These are phyloP conservation scores for Ptychobarbus kaznakovi DNA, from an alignment of 2,797 vertebrate species.

Conservation along the genomic window DNA sequence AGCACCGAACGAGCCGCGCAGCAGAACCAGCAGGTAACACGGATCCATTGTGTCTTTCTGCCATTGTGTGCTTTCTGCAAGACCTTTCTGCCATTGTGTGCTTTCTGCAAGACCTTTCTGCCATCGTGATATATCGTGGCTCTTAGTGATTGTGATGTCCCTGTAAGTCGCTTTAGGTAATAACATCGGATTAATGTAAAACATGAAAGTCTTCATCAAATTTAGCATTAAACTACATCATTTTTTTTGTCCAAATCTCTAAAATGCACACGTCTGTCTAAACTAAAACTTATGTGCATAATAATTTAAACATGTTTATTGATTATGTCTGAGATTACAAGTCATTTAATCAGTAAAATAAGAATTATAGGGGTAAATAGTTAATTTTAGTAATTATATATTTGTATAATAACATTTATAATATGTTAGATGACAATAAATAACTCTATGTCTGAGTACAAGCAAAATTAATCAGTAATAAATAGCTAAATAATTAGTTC, in stretches of 20 bases:
- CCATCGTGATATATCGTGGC: background rate
- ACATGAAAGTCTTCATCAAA: background rate
- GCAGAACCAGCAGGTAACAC: slow-evolving; percentile 74
- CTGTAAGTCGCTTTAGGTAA: background rate
- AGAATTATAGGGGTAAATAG: background rate
- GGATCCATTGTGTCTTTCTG: slow-evolving; percentile 3
- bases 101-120: background rate
- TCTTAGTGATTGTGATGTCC: background rate
- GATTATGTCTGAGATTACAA: background rate
- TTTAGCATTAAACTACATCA: background rate
- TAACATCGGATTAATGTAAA: background rate
- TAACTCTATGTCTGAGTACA: background rate
- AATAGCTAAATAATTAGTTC: background rate
- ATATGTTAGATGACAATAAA: background rate
- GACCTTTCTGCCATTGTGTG: background rate
- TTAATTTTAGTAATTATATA: background rate
- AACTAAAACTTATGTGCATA: background rate
- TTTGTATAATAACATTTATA: background rate
- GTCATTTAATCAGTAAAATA: background rate
- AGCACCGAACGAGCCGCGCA: slow-evolving; percentile 56
- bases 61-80: background rate
- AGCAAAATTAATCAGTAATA: background rate
- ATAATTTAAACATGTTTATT: background rate
- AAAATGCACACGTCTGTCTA: background rate
- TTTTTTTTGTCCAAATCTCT: background rate